Evolutionary conservation across 1,140 invertebrate genomes (phyloP).

Genomic region (Drosophila truncata): DNA sequence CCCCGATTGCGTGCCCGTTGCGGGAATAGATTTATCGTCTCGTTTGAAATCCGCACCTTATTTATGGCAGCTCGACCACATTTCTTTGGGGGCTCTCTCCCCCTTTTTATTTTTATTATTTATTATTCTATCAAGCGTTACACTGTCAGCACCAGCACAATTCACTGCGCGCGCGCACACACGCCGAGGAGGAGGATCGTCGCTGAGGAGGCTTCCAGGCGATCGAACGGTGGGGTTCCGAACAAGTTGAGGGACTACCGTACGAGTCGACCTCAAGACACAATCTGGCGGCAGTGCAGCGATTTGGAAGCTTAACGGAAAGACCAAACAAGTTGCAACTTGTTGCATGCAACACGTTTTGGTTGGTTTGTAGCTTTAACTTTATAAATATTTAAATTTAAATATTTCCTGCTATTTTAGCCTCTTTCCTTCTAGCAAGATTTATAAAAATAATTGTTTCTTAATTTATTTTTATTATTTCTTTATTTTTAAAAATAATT

Average conservation of each 20-base stretch:
- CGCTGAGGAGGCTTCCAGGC: constrained; percentile 7
- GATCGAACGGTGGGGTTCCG: constrained; percentile 1
- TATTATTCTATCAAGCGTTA: constrained; percentile 64
- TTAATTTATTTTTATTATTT: not conserved
- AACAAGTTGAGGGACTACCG: constrained; percentile 23
- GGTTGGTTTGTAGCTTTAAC: not conserved
- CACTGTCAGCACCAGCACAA: constrained; percentile 57
- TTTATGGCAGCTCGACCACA: constrained; percentile 53
- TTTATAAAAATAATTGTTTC: not conserved
- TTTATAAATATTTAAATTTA: too few species aligned
- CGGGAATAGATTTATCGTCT: constrained; percentile 61
- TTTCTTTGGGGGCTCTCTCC: constrained; percentile 37
- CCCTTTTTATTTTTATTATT: constrained; percentile 49
- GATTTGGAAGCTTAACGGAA: not conserved
- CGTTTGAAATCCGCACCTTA: constrained; percentile 59
- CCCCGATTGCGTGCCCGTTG: constrained; percentile 57
- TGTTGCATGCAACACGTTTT: constrained; percentile 55
- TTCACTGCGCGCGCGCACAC: constrained; percentile 27
- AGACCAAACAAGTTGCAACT: constrained; percentile 24
- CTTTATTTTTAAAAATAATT: not conserved
- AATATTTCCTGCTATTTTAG: not conserved
- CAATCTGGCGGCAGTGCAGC: constrained; percentile 21
- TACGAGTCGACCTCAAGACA: constrained; percentile 31
- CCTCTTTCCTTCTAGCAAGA: not conserved
- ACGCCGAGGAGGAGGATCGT: not conserved